Conservation (phyloP, 2,888 invertebrate species). For the Tipula vernalis region DNA sequence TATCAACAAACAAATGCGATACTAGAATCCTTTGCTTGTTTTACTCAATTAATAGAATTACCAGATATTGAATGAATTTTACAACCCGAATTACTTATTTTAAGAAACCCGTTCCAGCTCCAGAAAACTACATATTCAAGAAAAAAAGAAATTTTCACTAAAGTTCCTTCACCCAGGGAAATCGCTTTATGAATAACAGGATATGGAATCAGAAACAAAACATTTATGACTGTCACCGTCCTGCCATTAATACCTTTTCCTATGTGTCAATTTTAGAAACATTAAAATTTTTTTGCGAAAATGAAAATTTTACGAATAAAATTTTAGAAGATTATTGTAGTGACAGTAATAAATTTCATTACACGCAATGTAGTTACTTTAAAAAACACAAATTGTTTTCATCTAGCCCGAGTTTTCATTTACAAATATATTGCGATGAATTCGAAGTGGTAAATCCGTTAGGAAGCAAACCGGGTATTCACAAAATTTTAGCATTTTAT, state of each 20-base stretch:
- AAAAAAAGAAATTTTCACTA: not conserved
- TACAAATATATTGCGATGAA: conserved; percentile 18
- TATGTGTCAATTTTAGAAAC: not conserved
- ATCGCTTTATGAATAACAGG: not conserved
- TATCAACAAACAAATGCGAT: not conserved
- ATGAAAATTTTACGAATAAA: not conserved
- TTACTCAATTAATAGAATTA: not conserved
- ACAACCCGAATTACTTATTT: not conserved
- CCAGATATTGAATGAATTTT: not conserved
- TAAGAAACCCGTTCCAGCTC: not conserved
- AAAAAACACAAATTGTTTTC: conserved; percentile 9
- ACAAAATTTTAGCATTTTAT: conserved; percentile 20
- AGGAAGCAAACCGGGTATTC: conserved; percentile 17
- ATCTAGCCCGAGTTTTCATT: conserved; percentile 10
- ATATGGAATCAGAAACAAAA: not conserved
- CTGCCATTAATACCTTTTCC: not conserved
- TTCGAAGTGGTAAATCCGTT: conserved; percentile 19
- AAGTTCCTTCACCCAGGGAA: conserved; percentile 5
- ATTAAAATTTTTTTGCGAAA: not conserved
- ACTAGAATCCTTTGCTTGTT: not conserved
- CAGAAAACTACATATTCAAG: not conserved
- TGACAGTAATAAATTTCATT: not conserved
- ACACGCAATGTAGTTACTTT: not conserved
- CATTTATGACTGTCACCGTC: not conserved
- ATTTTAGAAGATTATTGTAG: not conserved